Evolutionary conservation across 1,140 invertebrate species (phyloP).

Genomic region (Drosophila sp.): DNA sequence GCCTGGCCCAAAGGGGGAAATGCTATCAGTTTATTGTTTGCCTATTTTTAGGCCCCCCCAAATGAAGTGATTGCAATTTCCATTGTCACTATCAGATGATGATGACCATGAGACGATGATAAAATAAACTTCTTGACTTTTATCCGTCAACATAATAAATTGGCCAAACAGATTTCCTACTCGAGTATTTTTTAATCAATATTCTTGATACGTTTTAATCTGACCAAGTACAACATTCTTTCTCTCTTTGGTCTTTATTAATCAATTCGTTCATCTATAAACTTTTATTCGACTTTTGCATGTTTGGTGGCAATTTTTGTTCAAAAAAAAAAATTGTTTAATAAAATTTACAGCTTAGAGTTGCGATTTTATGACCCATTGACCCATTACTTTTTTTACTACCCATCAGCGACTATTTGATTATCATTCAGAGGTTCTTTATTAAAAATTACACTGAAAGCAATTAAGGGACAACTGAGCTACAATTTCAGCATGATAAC

Average conservation of each 20-base stretch:
- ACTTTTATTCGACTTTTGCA: constrained; percentile 4
- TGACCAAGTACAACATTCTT: neutral
- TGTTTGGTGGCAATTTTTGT: neutral
- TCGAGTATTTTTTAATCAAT: neutral
- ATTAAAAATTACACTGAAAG: no score
- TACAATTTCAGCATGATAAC: no score
- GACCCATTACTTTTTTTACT: neutral
- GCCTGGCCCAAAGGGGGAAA: neutral
- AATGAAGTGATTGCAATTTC: constrained; percentile 1
- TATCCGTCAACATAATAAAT: neutral
- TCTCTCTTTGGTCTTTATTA: neutral
- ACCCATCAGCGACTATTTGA: neutral
- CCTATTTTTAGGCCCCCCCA: constrained; percentile 1
- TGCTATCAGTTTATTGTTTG: constrained; percentile 10
- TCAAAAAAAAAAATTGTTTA: neutral
- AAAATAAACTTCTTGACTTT: constrained; percentile 2
- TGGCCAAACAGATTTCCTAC: neutral
- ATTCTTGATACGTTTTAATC: neutral
- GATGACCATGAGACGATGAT: no score
- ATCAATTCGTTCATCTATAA: constrained; percentile 6
- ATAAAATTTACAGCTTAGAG: constrained; percentile 2
- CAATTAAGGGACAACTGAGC: no score
- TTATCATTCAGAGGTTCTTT: no score
- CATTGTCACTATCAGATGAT: constrained; percentile 4
- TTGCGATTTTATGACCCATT: neutral